Evolutionary conservation across 2,797 vertebrate species (phyloP).

Genomic region (Pseudomugil tenellus): DNA sequence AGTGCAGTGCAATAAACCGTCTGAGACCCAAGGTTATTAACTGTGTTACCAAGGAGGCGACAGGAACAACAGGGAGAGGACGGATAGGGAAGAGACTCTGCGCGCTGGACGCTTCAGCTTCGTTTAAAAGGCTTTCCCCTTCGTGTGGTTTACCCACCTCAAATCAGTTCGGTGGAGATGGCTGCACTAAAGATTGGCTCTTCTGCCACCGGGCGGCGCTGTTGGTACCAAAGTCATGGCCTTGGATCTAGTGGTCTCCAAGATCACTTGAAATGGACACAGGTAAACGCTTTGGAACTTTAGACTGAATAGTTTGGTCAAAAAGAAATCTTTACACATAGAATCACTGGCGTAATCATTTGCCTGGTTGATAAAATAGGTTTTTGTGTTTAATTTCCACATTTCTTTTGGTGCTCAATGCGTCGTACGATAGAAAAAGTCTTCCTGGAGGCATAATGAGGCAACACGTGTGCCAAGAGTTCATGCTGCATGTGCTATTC

Average conservation of each 20-base stretch:
- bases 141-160: conserved; percentile 47
- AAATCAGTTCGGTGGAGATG: conserved; percentile 22
- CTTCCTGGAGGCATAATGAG: conserved; percentile 73
- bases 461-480: conserved; percentile 71
- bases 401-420: conserved; percentile 40
- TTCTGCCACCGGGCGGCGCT: conserved; percentile 90
- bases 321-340: background rate
- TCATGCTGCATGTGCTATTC: conserved; percentile 76
- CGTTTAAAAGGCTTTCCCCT: conserved; percentile 54
- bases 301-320: background rate
- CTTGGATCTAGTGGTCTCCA: conserved; percentile 76
- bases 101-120: conserved; percentile 51
- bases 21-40: conserved; percentile 87
- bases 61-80: conserved; percentile 69
- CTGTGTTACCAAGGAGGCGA: conserved; percentile 82
- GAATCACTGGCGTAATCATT: background rate
- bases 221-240: conserved; percentile 97
- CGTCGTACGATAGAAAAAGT: conserved; percentile 48
- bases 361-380: conserved; percentile 20
- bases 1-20: conserved; percentile 88
- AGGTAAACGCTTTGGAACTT: conserved; percentile 64
- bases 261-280: conserved; percentile 50
- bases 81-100: conserved; percentile 56
- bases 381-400: conserved; percentile 39
- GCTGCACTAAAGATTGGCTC: conserved; percentile 17